Evolutionary conservation across 2,888 invertebrate species (phyloP).

Genomic region (Theodoxus fluviatilis): DNA sequence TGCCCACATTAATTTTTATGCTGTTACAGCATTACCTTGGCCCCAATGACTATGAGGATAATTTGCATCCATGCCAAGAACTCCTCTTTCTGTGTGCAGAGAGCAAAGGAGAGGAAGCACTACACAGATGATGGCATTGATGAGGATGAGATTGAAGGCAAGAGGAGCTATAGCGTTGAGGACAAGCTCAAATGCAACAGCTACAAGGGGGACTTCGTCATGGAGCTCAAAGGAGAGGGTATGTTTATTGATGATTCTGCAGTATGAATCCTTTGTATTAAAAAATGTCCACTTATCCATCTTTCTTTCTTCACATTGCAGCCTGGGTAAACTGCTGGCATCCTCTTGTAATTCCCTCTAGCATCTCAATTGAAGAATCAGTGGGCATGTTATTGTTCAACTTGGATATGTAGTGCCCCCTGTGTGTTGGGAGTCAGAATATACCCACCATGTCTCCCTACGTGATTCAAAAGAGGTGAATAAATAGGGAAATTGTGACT

Average conservation of each 20-base stretch:
- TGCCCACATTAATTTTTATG: no score
- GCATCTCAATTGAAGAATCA: no score
- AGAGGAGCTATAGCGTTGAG: slow-evolving; percentile 86
- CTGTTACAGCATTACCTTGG: neutral
- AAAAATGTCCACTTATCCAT: neutral
- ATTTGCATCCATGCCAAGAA: neutral
- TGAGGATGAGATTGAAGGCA: slow-evolving; percentile 85
- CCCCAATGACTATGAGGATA: neutral
- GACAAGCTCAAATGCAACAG: slow-evolving; percentile 84
- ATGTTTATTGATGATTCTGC: slow-evolving; percentile 25
- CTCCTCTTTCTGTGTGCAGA: slow-evolving; percentile 39
- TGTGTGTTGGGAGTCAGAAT: no score
- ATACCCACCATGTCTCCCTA: no score
- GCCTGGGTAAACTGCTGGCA: no score
- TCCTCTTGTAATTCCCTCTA: no score
- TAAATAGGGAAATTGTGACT: no score
- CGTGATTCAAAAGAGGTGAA: no score
- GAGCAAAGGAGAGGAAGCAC: slow-evolving; percentile 88
- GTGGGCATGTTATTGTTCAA: no score
- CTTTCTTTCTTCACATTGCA: no score
- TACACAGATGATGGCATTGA: slow-evolving; percentile 89
- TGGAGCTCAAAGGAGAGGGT: slow-evolving; percentile 84
- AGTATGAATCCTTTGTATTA: neutral
- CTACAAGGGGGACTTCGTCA: slow-evolving; percentile 79
- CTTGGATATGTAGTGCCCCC: no score